Evolutionary conservation across 1,140 invertebrate species (phyloP).

Genomic region (Megalonaias nervosa): DNA sequence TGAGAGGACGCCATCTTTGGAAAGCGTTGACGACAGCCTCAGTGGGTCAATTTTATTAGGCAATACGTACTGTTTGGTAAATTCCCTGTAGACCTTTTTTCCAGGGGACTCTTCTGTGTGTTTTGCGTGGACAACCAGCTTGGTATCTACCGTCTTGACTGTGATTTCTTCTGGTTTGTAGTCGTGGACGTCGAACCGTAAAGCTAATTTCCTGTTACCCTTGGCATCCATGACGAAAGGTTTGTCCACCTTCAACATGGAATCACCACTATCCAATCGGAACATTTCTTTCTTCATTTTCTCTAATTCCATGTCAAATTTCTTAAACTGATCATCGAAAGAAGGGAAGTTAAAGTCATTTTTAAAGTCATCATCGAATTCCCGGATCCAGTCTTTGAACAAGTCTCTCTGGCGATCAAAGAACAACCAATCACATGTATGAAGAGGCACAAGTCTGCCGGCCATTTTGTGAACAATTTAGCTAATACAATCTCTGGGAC

Average conservation of each 20-base stretch:
- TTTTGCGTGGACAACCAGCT: conserved; percentile 37
- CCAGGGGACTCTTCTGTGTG: conserved; percentile 24
- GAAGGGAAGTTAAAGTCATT: too few relatives aligned
- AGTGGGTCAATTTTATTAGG: conserved; percentile 42
- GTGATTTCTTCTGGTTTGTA: conserved; percentile 47
- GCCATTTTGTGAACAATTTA: conserved; percentile 2
- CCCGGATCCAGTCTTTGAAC: conserved; percentile 8
- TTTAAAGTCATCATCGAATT: conserved; percentile 15
- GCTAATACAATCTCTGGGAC: too few relatives aligned
- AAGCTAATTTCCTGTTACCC: conserved; percentile 32
- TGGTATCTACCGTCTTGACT: conserved; percentile 36
- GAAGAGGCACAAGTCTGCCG: conserved; percentile 11
- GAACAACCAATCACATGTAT: conserved; percentile 2
- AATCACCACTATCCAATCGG: conserved; percentile 4
- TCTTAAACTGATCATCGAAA: conserved; percentile 11
- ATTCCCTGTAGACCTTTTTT: conserved; percentile 39
- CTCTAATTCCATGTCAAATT: conserved; percentile 31
- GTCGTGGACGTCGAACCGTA: conserved; percentile 47
- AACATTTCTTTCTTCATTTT: conserved; percentile 14
- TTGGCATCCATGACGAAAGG: conserved; percentile 30
- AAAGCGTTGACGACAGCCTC: conserved; percentile 36
- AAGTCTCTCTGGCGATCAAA: conserved; percentile 28
- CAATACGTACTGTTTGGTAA: conserved; percentile 39
- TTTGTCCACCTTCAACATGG: conserved; percentile 17
- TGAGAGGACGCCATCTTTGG: conserved; percentile 49